Evolutionary conservation across 2,797 vertebrate species (phyloP).

Genomic region (Leptatherina wallacei): DNA sequence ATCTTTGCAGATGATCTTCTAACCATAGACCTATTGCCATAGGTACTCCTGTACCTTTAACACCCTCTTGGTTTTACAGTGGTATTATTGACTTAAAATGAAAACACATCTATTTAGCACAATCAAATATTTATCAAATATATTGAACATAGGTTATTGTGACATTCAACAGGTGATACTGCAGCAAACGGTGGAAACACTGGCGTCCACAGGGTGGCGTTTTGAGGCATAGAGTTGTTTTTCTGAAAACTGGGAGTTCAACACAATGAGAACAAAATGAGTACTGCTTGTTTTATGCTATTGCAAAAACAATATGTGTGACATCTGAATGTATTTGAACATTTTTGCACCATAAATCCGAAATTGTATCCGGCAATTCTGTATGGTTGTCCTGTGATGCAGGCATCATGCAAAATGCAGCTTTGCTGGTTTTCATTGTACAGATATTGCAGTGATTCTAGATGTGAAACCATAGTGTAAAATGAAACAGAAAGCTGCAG

Average conservation of each 20-base stretch:
- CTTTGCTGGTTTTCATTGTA: conserved; percentile 24
- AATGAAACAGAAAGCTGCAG: neutral
- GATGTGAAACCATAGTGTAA: conserved; percentile 2
- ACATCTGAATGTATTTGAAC: neutral
- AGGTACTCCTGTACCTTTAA: neutral
- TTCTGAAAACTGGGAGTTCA: conserved; percentile 42
- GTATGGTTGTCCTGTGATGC: neutral
- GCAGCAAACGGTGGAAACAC: neutral
- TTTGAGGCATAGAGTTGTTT: conserved; percentile 54
- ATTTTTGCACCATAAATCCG: neutral
- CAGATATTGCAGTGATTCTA: neutral
- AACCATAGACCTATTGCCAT: neutral
- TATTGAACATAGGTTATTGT: neutral
- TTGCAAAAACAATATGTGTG: conserved; percentile 7
- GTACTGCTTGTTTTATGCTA: conserved; percentile 25
- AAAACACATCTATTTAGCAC: neutral
- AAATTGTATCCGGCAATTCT: neutral
- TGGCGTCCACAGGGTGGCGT: conserved; percentile 60
- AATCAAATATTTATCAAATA: neutral
- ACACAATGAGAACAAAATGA: conserved; percentile 49
- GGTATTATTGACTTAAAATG: neutral
- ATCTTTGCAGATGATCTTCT: neutral
- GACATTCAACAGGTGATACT: conserved; percentile 71
- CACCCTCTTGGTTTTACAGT: neutral
- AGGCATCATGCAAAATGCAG: conserved; percentile 17